phyloP scores from a whole-genome alignment of 2,113 vertebrate species.

The Geothlypis trichas region DNA sequence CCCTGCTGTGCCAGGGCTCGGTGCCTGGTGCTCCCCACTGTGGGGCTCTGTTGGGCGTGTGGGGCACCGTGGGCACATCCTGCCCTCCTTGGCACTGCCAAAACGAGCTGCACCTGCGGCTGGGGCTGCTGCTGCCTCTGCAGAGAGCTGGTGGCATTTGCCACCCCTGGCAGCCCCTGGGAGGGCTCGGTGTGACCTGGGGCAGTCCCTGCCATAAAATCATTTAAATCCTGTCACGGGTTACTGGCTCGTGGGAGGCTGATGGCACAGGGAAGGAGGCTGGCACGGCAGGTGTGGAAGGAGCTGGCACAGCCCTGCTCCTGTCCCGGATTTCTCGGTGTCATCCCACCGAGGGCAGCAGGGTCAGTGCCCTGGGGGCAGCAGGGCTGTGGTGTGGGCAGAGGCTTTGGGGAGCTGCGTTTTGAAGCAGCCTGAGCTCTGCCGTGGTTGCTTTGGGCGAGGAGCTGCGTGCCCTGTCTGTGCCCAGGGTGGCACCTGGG shows the following conservation, averaged over 20 bases:
- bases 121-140: background rate
- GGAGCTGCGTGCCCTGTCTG: background rate
- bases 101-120: rapidly evolving
- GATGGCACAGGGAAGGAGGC: background rate
- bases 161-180: background rate
- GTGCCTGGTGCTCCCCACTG: rapidly evolving
- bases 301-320: rapidly evolving
- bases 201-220: background rate
- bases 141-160: background rate
- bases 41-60: background rate
- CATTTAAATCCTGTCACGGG: background rate
- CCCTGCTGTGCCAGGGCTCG: rapidly evolving
- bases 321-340: rapidly evolving
- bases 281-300: background rate
- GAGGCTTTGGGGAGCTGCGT: background rate
- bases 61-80: rapidly evolving
- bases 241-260: background rate
- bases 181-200: background rate
- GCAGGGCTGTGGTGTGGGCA: background rate
- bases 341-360: rapidly evolving
- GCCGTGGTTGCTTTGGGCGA: rapidly evolving
- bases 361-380: rapidly evolving
- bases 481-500: background rate
- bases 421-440: background rate
- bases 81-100: background rate